Evolutionary conservation across 2,888 invertebrate species (phyloP), one percentile per base, ranked within the genome.

Genomic region (Atethmia centrago): DNA sequence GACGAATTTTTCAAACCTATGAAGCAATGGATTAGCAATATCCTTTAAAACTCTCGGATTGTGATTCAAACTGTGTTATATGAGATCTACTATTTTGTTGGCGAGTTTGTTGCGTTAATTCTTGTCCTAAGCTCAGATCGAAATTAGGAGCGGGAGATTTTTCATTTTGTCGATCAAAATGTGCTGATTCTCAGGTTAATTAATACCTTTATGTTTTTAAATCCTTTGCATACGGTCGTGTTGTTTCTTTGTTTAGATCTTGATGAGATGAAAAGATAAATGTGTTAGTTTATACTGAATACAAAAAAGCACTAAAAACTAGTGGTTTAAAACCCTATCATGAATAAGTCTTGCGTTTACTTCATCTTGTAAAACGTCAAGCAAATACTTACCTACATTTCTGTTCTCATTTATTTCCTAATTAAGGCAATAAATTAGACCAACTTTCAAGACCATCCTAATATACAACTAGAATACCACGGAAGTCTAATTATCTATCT

Each of bases 351-450:
- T 58, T 31, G 31, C 14, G 4, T 59, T n/a, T 14, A 16, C 12
- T 14, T 21, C 21, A 14, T n/a, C 14, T n/a, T 9, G 14, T 59
- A 21, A 14, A 14, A 59, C 9, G 9, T 40, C 5, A 9, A 8
- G 12, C 8, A 25, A 36, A 69, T 12, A 55, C 25, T 36, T 36
- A 36, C 36, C 36, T 36, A 36, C 36, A 36, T 36, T 42, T 42
- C 47, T 40, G n/a, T 31, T 47, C 8, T 49, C 8, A 59, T 59
- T 72, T 42, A 59, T 28, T 71, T 28, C 47, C 28, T 53, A 42
- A 42, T 21, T 59, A 36, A 36, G 8, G 40, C 19, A 10, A 67
- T 47, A 47, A 42, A 61, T 40, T 25, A 47, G 31, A 28, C 14
- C 9, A 42, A 55, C 16, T 25, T 47, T 68, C 14, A 49, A 21